phyloP scores from a whole-genome alignment of 1,140 invertebrate genomes.

The Caerostris extrusa region DNA sequence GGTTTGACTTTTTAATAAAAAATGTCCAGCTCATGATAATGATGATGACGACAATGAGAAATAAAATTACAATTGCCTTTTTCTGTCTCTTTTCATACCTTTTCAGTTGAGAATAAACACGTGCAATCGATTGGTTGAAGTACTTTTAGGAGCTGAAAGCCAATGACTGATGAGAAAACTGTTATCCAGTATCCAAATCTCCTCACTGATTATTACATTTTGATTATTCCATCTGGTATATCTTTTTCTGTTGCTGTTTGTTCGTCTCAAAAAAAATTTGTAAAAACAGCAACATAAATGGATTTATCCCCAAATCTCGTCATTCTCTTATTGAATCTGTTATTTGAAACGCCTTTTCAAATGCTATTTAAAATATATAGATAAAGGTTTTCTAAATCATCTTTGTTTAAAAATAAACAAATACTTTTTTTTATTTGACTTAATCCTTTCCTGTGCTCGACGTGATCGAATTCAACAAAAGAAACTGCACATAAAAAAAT shows the following conservation, averaged over 20 bases:
- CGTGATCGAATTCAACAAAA: conserved; percentile 35
- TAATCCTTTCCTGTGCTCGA: not conserved
- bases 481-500: not conserved
- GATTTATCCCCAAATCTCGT: not conserved
- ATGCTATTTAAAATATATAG: not conserved
- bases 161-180: conserved; percentile 34
- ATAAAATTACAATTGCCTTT: not conserved
- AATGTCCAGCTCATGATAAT: not conserved
- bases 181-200: conserved; percentile 12
- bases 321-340: conserved; percentile 56
- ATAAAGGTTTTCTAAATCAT: not conserved
- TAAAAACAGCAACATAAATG: conserved; percentile 14
- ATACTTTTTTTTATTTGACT: not conserved
- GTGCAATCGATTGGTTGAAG: conserved; percentile 5
- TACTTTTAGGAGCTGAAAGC: not conserved
- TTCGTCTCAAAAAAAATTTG: not conserved
- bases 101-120: not conserved
- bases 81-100: not conserved
- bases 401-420: conserved; percentile 21
- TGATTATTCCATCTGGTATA: conserved; percentile 15
- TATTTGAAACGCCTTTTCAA: conserved; percentile 51
- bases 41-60: not conserved
- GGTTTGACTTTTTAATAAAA: no score
- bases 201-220: conserved; percentile 34
- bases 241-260: not conserved